A percentile compares a stretch with the other conserved stretches of the same genome.
Evolutionary conservation across 2,797 vertebrate species (phyloP).

Genomic region (Poecile montanus): DNA sequence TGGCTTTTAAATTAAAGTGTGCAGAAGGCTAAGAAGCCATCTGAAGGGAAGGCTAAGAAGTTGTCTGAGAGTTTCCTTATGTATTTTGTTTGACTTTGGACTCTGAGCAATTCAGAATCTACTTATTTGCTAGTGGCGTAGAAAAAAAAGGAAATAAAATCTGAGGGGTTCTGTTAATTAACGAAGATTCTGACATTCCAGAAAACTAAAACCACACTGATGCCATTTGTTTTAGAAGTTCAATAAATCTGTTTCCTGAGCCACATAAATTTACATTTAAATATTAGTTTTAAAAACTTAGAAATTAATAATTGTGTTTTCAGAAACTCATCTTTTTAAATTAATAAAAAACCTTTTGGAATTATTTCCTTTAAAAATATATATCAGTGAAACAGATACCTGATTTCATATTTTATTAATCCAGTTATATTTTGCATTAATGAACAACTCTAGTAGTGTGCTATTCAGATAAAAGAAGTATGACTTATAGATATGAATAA

Average conservation of each 20-base stretch:
- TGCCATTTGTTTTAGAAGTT: neutral
- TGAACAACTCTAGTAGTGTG: neutral
- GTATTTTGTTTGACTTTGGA: neutral
- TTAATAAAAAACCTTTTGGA: neutral
- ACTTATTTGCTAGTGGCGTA: neutral
- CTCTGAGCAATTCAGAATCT: neutral
- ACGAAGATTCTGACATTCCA: neutral
- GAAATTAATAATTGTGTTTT: neutral
- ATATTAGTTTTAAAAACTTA: neutral
- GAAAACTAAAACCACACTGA: neutral
- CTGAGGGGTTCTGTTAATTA: neutral
- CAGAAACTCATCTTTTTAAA: neutral
- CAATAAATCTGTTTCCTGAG: neutral
- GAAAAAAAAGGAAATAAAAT: neutral
- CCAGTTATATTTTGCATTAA: neutral
- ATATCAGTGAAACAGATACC: neutral
- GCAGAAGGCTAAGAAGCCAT: neutral
- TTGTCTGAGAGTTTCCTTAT: neutral
- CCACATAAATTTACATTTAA: neutral
- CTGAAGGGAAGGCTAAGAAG: neutral
- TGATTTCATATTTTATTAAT: neutral
- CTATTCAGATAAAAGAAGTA: neutral
- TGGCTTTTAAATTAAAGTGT: conserved; percentile 33
- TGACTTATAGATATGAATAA: neutral
- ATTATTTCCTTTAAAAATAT: neutral